Evolutionary conservation across 2,797 vertebrate species (phyloP).

Genomic region (Oreortyx pictus): DNA sequence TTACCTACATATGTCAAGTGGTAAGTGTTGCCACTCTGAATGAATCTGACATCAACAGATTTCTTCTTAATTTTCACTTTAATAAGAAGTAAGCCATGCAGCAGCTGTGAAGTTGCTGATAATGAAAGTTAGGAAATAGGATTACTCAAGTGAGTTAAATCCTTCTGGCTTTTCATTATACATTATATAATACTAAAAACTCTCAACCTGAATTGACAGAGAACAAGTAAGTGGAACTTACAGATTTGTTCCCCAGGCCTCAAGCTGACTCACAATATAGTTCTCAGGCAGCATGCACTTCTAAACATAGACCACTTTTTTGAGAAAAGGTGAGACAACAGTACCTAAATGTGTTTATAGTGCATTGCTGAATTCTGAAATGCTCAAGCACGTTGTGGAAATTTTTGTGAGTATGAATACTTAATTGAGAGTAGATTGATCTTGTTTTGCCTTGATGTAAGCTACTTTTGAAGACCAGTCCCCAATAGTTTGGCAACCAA

Average conservation of each 20-base stretch:
- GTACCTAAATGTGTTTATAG: background rate
- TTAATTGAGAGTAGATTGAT: background rate
- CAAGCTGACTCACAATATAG: background rate
- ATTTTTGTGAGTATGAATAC: background rate
- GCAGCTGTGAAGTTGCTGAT: slow-evolving; percentile 64
- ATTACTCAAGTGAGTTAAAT: slow-evolving; percentile 70
- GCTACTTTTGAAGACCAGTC: background rate
- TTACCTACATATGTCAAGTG: slow-evolving; percentile 39
- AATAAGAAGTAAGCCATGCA: slow-evolving; percentile 57
- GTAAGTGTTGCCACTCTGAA: slow-evolving; percentile 35
- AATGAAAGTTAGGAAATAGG: slow-evolving; percentile 62
- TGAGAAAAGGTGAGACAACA: background rate
- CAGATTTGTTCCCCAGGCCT: background rate
- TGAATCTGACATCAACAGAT: slow-evolving; percentile 62
- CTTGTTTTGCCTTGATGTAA: background rate
- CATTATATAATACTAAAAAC: background rate
- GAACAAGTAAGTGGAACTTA: slow-evolving; percentile 30
- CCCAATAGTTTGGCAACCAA: background rate
- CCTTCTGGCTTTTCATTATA: slow-evolving; percentile 51
- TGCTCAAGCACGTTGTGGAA: background rate
- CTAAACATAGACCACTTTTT: background rate
- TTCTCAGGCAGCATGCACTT: background rate
- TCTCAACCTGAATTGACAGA: background rate
- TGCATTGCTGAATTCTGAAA: background rate
- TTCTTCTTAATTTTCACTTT: slow-evolving; percentile 58